Evolutionary conservation across 1,140 invertebrate genomes (phyloP), one percentile per base, ranked within the genome.

Genomic region (Drosophila oshimai): DNA sequence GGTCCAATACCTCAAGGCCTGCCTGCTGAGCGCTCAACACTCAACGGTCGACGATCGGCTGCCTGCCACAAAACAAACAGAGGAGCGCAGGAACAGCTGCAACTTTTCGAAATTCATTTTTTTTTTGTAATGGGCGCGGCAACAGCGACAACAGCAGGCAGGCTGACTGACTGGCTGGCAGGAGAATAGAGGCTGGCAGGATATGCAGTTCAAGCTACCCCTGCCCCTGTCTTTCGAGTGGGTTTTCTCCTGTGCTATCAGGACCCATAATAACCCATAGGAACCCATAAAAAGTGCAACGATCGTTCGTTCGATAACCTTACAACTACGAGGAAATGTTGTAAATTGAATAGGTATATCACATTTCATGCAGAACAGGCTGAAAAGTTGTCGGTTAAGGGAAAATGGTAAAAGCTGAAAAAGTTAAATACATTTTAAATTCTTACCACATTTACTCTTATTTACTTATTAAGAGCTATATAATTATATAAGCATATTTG

Each of bases 21-120:
- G 69, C 34, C 44, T 20, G 45, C 46, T 51, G 29, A 42, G 29
- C 37, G 67, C 71, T 64, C 33, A 33, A 26, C 20, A 18, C 31
- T 10, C 4, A 10, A 4, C 2, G 45, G 53, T 58, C n/a, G n/a
- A n/a, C n/a, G 31, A 20, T 44, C 45, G 47, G 67, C 17, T 47
- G 72, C 28, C 37, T 44, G 29, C 10, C 39, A 61, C 39, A 51
- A 73, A 84, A 42, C 71, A 86, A 79, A 77, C 68, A 71, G 44
- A 69, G 49, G 36, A 57, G 29, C 39, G 37, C 44, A 41, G 36
- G 61, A 86, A 77, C 81, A 87, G 81, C 81, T 86, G 81, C 81
- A 81, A 81, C 62, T 74, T 65, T 76, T 55, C 42, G 69, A 81
- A 73, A 76, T 73, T 73, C 78, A n/a, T n/a, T 64, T 79, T 78